Percentiles rank a stretch among this genome's conserved stretches.
These are phyloP conservation scores for Onychorhynchus coronatus DNA, from an alignment of 2,113 vertebrate genomes.

Conservation along the genomic window DNA sequence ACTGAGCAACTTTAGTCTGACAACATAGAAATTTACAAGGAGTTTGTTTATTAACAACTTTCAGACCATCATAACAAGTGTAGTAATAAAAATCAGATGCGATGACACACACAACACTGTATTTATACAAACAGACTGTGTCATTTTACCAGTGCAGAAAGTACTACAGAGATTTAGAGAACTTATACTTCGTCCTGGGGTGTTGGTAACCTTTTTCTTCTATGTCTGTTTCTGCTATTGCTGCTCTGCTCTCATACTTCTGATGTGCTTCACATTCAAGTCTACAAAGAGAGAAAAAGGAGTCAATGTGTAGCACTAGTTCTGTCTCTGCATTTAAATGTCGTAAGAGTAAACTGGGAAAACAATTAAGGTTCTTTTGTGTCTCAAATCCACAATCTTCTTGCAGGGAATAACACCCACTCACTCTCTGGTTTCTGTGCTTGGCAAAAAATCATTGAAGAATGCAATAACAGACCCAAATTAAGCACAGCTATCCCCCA, in stretches of 20 bases:
- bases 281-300: neutral
- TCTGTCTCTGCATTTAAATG: neutral
- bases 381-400: neutral
- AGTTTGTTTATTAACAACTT: slow-evolving; percentile 28
- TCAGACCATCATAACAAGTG: neutral
- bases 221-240: neutral
- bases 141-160: slow-evolving; percentile 9
- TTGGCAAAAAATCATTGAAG: neutral
- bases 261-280: neutral
- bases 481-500: neutral
- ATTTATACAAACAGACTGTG: neutral
- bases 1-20: neutral
- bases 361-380: neutral
- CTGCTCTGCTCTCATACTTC: neutral
- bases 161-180: neutral
- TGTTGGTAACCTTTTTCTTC: neutral
- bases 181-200: neutral
- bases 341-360: neutral
- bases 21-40: neutral
- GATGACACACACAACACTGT: neutral
- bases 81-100: neutral
- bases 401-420: neutral
- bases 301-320: neutral
- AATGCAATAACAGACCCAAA: neutral
- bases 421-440: neutral